A percentile compares a stretch with the other conserved stretches of the same genome.
phyloP scores from a whole-genome alignment of 1,140 invertebrate species.

The Aphis gossypii region DNA sequence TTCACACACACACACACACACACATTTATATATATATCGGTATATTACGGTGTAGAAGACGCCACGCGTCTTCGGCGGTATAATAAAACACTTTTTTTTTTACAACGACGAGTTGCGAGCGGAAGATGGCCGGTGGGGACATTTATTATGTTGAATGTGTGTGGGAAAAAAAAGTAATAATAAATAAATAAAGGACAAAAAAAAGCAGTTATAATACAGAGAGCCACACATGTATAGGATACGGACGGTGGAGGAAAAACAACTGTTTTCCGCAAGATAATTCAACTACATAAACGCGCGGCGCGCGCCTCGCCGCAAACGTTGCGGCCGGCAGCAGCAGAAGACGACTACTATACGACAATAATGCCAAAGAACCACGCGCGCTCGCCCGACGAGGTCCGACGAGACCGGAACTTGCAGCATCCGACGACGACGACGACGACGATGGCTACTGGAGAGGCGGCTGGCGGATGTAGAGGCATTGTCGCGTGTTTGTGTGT shows the following conservation, averaged over 20 bases:
- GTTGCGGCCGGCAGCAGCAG: neutral
- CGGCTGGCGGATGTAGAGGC: neutral
- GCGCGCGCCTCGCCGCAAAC: neutral
- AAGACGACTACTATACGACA: neutral
- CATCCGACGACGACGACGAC: conserved; percentile 4
- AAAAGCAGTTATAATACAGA: neutral
- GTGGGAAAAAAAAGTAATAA: neutral
- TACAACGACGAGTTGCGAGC: neutral
- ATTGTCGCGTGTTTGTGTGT: neutral
- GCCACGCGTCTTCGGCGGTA: neutral
- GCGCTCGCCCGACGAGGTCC: neutral
- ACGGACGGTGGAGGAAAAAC: conserved; percentile 31
- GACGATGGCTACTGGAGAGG: neutral
- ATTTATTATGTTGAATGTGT: conserved; percentile 8
- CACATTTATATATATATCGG: neutral
- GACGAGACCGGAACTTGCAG: conserved; percentile 33
- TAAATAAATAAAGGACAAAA: conserved; percentile 15
- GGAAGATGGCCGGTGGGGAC: neutral
- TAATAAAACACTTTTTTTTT: conserved; percentile 8
- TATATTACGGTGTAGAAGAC: neutral
- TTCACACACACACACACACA: neutral
- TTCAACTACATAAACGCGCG: conserved; percentile 32
- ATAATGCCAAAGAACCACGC: neutral
- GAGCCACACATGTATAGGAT: neutral
- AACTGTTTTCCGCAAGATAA: conserved; percentile 56